These are phyloP conservation scores for Hemithea aestivaria DNA, from an alignment of 2,888 invertebrate genomes.

Conservation along the genomic window DNA sequence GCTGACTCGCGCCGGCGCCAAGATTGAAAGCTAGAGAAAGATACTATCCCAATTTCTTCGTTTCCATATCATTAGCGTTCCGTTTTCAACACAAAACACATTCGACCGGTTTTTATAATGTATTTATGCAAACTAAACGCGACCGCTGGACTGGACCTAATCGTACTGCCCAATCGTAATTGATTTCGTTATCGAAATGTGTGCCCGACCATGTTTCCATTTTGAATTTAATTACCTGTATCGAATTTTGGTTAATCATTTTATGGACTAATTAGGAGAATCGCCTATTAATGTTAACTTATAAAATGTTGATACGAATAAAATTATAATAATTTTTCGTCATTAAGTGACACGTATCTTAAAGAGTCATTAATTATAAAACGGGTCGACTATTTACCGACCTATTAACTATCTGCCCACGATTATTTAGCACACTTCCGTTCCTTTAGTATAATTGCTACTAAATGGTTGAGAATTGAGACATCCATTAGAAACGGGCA, in stretches of 20 bases:
- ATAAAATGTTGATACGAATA: slow-evolving; percentile 27
- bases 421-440: slow-evolving; percentile 19
- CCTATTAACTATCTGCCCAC: slow-evolving; percentile 6
- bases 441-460: slow-evolving; percentile 12
- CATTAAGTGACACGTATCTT: slow-evolving; percentile 14
- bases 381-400: slow-evolving; percentile 10
- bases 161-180: slow-evolving; percentile 46
- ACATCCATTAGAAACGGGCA: too few species aligned
- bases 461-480: slow-evolving; percentile 22
- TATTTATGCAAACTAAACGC: slow-evolving; percentile 55
- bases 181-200: slow-evolving; percentile 47
- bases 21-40: slow-evolving; percentile 41
- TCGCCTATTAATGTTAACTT: slow-evolving; percentile 23
- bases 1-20: slow-evolving; percentile 44
- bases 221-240: slow-evolving; percentile 34
- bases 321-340: slow-evolving; percentile 23
- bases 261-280: slow-evolving; percentile 32
- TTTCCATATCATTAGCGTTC: slow-evolving; percentile 49
- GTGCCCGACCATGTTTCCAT: slow-evolving; percentile 35
- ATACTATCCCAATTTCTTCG: slow-evolving; percentile 50
- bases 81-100: slow-evolving; percentile 46
- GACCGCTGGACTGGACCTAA: slow-evolving; percentile 45
- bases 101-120: slow-evolving; percentile 48
- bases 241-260: slow-evolving; percentile 34
- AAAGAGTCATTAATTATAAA: slow-evolving; percentile 18